Evolutionary conservation across 2,113 vertebrate genomes (phyloP).

Genomic region (Nansenia antarctica): DNA sequence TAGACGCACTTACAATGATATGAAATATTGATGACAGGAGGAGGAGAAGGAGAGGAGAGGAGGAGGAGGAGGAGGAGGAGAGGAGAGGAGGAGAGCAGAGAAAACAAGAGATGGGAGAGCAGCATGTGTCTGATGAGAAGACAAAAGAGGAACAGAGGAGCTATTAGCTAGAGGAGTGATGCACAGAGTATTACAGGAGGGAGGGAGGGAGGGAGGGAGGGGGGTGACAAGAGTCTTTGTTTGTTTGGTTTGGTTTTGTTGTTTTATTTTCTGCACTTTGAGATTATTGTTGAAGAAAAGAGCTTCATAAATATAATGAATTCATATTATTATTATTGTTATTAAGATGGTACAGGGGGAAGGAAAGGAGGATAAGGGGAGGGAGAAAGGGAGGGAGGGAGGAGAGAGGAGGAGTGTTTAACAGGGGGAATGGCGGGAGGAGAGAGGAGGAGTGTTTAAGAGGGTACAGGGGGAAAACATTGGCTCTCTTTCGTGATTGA

Average conservation of each 20-base stretch:
- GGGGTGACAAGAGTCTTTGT: background rate
- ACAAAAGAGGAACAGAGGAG: constrained; percentile 45
- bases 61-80: too few relatives aligned
- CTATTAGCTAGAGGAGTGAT: constrained; percentile 48
- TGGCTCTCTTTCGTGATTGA: constrained; percentile 9
- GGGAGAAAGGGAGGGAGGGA: background rate
- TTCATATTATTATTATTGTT: too few relatives aligned
- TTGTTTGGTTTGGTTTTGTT: too few relatives aligned
- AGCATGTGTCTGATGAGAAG: constrained; percentile 61
- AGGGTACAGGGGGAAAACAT: background rate
- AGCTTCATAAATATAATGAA: too few relatives aligned
- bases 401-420: background rate
- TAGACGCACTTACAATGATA: constrained; percentile 65
- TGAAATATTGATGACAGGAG: constrained; percentile 69
- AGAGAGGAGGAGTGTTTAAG: background rate
- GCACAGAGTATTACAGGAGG: background rate
- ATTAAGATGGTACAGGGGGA: too few relatives aligned
- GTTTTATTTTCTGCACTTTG: too few relatives aligned
- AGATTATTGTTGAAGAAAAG: too few relatives aligned
- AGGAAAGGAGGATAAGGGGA: background rate
- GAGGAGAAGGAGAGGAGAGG: too few relatives aligned
- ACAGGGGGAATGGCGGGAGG: too few relatives aligned
- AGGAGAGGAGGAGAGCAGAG: too few relatives aligned
- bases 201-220: background rate
- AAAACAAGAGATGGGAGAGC: constrained; percentile 56